Conservation (phyloP, 2,797 vertebrate species). For the Lates japonicus region DNA sequence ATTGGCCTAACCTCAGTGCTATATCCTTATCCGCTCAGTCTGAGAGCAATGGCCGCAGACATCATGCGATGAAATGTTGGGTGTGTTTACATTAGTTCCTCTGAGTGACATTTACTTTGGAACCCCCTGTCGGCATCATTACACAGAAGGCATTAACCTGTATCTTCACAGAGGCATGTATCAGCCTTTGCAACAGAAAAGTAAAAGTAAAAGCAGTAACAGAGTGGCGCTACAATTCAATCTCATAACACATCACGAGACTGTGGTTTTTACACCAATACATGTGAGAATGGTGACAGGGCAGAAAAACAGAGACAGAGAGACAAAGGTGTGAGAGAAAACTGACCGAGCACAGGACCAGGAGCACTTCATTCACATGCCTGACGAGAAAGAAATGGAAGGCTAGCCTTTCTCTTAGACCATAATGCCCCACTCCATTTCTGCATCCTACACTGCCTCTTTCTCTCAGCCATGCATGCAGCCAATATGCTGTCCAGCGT, state of each 20-base stretch:
- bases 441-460: not conserved
- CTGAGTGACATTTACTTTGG: conserved; percentile 9
- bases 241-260: conserved; percentile 9
- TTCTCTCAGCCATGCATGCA: not conserved
- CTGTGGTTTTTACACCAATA: conserved; percentile 21
- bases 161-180: not conserved
- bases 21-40: not conserved
- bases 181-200: not conserved
- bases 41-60: conserved; percentile 22
- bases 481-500: conserved; percentile 29
- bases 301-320: not conserved
- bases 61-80: conserved; percentile 11
- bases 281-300: not conserved
- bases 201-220: not conserved
- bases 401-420: not conserved
- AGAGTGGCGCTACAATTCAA: not conserved
- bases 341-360: not conserved
- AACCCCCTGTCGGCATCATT: not conserved
- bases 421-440: conserved; percentile 27
- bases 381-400: conserved; percentile 2
- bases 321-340: not conserved
- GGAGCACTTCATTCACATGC: not conserved
- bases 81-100: not conserved
- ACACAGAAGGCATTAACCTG: conserved; percentile 1
- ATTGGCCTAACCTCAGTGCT: not conserved